phyloP scores from a whole-genome alignment of 2,888 invertebrate species.

The Apamea sordens region DNA sequence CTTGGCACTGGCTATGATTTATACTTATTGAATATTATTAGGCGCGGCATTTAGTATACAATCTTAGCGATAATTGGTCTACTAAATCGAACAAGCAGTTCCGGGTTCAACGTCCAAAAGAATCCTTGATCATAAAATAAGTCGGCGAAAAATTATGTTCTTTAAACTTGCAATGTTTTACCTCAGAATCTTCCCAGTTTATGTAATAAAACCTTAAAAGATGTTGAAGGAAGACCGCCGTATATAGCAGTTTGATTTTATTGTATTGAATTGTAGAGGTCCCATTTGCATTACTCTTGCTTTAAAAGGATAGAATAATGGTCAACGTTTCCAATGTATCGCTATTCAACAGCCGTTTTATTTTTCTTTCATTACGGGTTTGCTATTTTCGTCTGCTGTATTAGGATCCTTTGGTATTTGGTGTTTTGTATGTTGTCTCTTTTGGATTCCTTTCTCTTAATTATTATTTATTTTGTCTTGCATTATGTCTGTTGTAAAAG shows the following conservation, averaged over 20 bases:
- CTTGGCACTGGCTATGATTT: conserved; percentile 39
- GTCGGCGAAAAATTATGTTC: conserved; percentile 8
- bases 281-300: conserved; percentile 58
- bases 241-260: conserved; percentile 60
- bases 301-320: conserved; percentile 66
- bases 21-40: conserved; percentile 55
- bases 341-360: conserved; percentile 56
- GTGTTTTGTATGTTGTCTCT: conserved; percentile 1
- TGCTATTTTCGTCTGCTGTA: conserved; percentile 37
- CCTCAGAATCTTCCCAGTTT: conserved; percentile 34
- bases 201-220: conserved; percentile 48
- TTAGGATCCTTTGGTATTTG: conserved; percentile 50
- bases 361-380: conserved; percentile 50
- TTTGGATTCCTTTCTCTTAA: conserved; percentile 10
- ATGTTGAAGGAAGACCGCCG: conserved; percentile 37
- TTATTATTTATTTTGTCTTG: not conserved
- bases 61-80: conserved; percentile 46
- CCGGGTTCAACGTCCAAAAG: conserved; percentile 46
- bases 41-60: conserved; percentile 41
- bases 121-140: conserved; percentile 14
- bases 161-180: conserved; percentile 22
- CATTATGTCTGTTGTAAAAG: not conserved
- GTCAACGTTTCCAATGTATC: conserved; percentile 50
- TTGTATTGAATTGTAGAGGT: conserved; percentile 64
- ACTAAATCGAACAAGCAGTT: conserved; percentile 17